Conservation (phyloP, 2,888 invertebrate species). For the Phoenoteleia sp. region DNA sequence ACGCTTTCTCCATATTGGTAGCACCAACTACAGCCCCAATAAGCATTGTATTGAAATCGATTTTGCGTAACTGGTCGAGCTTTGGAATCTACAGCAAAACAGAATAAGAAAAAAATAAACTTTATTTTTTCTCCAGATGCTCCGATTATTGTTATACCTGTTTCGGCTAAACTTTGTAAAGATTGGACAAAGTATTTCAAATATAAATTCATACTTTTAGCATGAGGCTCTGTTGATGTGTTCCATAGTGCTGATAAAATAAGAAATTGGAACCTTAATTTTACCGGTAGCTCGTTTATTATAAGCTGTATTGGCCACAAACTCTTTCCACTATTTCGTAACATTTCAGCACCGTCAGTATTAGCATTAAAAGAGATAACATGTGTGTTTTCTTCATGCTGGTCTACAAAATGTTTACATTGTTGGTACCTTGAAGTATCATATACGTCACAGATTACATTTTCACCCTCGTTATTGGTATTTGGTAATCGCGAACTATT, state of each 20-base stretch:
- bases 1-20: slow-evolving; percentile 16
- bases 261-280: slow-evolving; percentile 11
- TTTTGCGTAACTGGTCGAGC: slow-evolving; percentile 19
- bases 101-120: slow-evolving; percentile 29
- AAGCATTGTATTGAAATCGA: background rate
- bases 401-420: no score
- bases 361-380: background rate
- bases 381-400: background rate
- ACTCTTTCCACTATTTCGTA: slow-evolving; percentile 23
- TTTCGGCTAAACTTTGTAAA: background rate
- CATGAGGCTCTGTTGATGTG: background rate
- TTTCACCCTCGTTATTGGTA: background rate
- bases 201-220: slow-evolving; percentile 32
- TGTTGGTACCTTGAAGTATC: slow-evolving; percentile 20
- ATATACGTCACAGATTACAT: slow-evolving; percentile 11
- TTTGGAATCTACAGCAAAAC: slow-evolving; percentile 31
- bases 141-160: background rate
- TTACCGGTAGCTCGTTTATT: slow-evolving; percentile 26
- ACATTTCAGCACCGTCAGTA: slow-evolving; percentile 28
- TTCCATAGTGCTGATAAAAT: slow-evolving; percentile 16
- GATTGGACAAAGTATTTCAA: slow-evolving; percentile 19
- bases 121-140: slow-evolving; percentile 6
- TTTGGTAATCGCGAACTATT: background rate
- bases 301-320: slow-evolving; percentile 25
- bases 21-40: background rate